These are phyloP conservation scores for Lordiphosa mommai DNA, from an alignment of 1,140 invertebrate species.

Conservation along the genomic window DNA sequence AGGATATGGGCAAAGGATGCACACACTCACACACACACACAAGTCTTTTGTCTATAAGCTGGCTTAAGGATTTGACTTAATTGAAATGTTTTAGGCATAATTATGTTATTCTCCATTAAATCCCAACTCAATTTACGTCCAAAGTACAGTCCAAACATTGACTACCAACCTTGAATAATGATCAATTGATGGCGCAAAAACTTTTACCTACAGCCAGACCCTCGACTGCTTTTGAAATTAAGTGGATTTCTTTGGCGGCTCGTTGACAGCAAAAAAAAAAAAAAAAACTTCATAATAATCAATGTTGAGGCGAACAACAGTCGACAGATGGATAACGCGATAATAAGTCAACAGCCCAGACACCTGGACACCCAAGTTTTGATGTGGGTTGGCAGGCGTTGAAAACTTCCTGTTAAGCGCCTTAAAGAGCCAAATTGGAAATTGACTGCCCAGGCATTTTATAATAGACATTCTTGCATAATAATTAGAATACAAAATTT, in stretches of 20 bases:
- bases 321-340: constrained; percentile 31
- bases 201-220: constrained; percentile 16
- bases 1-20: constrained; percentile 12
- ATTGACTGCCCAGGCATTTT: constrained; percentile 35
- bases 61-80: constrained; percentile 26
- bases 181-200: constrained; percentile 50
- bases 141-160: constrained; percentile 10
- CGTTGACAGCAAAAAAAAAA: constrained; percentile 32
- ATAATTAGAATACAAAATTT: constrained; percentile 61
- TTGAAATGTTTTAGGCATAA: constrained; percentile 26
- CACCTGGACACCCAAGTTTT: constrained; percentile 36
- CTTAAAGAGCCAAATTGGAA: constrained; percentile 16
- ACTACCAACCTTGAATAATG: constrained; percentile 39
- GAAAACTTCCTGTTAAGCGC: constrained; percentile 19
- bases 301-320: constrained; percentile 15
- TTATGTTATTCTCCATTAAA: constrained; percentile 2
- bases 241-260: constrained; percentile 37
- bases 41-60: constrained; percentile 6
- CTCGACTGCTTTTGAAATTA: constrained; percentile 27
- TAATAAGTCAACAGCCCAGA: constrained; percentile 41
- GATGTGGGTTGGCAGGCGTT: constrained; percentile 32
- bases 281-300: constrained; percentile 56
- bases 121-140: neutral
- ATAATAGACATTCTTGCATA: constrained; percentile 68
- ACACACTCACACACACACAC: neutral